A percentile compares a stretch with the other conserved stretches of the same genome.
Conservation (phyloP, 2,888 invertebrate species). For the Alviniconcha strummeri region DNA sequence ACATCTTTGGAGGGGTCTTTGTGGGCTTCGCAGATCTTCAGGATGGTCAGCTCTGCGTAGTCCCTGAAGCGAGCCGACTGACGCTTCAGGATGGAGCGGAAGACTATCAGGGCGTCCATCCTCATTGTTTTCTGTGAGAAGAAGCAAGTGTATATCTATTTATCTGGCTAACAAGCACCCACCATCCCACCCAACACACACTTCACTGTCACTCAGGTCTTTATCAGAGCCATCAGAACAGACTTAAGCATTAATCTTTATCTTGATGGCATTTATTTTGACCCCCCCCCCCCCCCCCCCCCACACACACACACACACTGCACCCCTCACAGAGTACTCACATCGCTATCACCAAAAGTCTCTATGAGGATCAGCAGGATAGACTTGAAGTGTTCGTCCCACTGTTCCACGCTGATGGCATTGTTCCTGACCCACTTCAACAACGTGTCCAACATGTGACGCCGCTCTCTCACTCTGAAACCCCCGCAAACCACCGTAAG, state of each 20-base stretch:
- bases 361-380: constrained; percentile 85
- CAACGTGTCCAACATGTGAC: constrained; percentile 73
- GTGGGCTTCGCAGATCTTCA: constrained; percentile 92
- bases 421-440: constrained; percentile 72
- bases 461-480: constrained; percentile 71
- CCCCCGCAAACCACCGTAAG: not conserved
- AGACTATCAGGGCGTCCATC: constrained; percentile 83
- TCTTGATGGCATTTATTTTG: no score
- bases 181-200: no score
- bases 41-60: constrained; percentile 92
- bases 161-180: no score
- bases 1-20: constrained; percentile 77
- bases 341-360: constrained; percentile 77
- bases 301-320: not conserved
- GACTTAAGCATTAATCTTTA: no score
- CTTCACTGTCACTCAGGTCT: no score
- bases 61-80: constrained; percentile 86
- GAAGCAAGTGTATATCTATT: not conserved
- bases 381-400: constrained; percentile 77
- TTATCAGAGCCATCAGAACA: no score
- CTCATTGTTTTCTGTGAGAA: constrained; percentile 71
- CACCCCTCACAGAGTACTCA: constrained; percentile 65
- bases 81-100: constrained; percentile 89
- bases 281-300: not conserved
- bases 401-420: constrained; percentile 73